These are phyloP conservation scores for Lycodopsis pacificus DNA, from an alignment of 2,797 vertebrate species.

Conservation along the genomic window DNA sequence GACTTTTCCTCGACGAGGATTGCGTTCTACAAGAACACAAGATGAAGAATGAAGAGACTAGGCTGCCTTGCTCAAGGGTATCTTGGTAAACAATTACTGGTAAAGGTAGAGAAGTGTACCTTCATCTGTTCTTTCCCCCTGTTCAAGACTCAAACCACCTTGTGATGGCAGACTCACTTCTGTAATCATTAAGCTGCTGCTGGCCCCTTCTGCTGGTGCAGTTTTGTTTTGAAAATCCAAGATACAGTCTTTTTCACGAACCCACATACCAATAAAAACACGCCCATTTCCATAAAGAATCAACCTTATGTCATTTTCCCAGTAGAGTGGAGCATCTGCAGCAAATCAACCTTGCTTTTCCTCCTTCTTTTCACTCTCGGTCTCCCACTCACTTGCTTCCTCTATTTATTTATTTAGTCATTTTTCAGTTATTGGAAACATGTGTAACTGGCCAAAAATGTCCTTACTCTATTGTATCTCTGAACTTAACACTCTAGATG, in stretches of 20 bases:
- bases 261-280: slow-evolving; percentile 60
- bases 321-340: slow-evolving; percentile 71
- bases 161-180: background rate
- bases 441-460: slow-evolving; percentile 41
- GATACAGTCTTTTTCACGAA: slow-evolving; percentile 38
- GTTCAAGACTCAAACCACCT: background rate
- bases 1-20: background rate
- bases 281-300: slow-evolving; percentile 57
- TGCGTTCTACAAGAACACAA: background rate
- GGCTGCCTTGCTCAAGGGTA: background rate
- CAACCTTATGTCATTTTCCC: slow-evolving; percentile 63
- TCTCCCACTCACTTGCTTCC: slow-evolving; percentile 56
- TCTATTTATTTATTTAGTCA: slow-evolving; percentile 32
- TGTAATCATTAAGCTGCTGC: slow-evolving; percentile 6
- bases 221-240: slow-evolving; percentile 25
- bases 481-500: background rate
- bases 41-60: background rate
- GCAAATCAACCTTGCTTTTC: slow-evolving; percentile 60
- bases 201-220: slow-evolving; percentile 3
- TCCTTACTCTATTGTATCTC: slow-evolving; percentile 3
- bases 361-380: slow-evolving; percentile 37
- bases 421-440: slow-evolving; percentile 55
- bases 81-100: background rate
- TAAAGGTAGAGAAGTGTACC: background rate
- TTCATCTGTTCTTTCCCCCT: slow-evolving; percentile 8